A percentile compares a stretch with the other conserved stretches of the same genome.
phyloP scores from a whole-genome alignment of 2,888 invertebrate species.

The Andrena praecox region DNA sequence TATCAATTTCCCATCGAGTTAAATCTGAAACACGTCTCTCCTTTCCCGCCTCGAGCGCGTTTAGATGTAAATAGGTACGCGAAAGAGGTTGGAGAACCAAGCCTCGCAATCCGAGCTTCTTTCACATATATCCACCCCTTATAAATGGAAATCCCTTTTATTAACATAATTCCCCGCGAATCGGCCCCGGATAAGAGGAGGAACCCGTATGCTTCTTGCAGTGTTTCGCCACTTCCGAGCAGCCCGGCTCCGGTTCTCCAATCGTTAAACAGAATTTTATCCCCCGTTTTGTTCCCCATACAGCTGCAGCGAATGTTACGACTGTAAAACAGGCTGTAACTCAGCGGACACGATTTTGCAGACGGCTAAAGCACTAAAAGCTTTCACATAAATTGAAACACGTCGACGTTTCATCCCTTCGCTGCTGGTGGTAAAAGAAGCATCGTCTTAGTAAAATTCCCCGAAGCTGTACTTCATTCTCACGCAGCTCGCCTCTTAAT shows the following conservation, averaged over 20 bases:
- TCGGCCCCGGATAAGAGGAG: no score
- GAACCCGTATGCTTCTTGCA: no score
- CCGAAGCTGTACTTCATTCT: not conserved
- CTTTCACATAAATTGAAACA: slow-evolving; percentile 11
- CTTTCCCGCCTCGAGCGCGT: not conserved
- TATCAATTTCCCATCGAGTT: slow-evolving; percentile 8
- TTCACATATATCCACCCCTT: no score
- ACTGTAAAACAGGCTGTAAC: slow-evolving; percentile 4
- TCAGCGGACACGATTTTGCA: slow-evolving; percentile 9
- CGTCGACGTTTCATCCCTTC: not conserved
- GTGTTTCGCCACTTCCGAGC: no score
- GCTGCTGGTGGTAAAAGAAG: not conserved
- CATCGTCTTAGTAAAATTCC: slow-evolving; percentile 4
- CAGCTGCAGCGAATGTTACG: not conserved
- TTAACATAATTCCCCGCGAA: no score
- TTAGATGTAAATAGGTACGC: not conserved
- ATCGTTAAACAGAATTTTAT: not conserved
- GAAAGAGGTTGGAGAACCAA: not conserved
- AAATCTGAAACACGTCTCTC: not conserved
- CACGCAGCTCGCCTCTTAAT: not conserved
- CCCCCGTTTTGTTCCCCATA: not conserved
- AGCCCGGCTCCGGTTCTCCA: no score
- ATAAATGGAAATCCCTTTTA: no score
- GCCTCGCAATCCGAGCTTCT: not conserved
- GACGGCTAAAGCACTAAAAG: not conserved